Percentiles rank a stretch among this genome's conserved stretches.
Evolutionary conservation across 2,113 vertebrate species (phyloP).

Genomic region (Tragelaphus strepsiceros): DNA sequence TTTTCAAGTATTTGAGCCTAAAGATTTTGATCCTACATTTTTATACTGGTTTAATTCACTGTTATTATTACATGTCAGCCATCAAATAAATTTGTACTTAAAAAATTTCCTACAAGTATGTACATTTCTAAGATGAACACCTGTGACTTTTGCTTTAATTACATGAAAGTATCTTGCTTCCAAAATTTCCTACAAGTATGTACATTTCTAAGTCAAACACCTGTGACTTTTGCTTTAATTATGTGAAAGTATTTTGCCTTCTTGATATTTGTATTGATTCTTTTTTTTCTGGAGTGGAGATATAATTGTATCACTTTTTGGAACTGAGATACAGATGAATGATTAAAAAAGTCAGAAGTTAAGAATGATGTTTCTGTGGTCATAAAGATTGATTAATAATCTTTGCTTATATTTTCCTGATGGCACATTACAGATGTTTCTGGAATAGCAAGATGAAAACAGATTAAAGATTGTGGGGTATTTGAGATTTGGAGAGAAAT

Average conservation of each 20-base stretch:
- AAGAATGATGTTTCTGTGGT: conserved; percentile 33
- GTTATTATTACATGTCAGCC: conserved; percentile 48
- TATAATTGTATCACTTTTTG: conserved; percentile 57
- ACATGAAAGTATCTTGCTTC: conserved; percentile 62
- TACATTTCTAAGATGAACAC: conserved; percentile 43
- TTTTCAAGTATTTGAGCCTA: conserved; percentile 44
- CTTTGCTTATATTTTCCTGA: conserved; percentile 53
- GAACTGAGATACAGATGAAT: conserved; percentile 59
- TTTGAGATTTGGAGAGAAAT: conserved; percentile 49
- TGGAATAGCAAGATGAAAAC: conserved; percentile 43
- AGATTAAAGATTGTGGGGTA: conserved; percentile 40
- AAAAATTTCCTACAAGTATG: conserved; percentile 15
- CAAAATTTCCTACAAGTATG: conserved; percentile 9
- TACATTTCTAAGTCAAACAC: conserved; percentile 45
- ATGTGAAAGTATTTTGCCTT: conserved; percentile 63
- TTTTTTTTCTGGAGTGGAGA: conserved; percentile 23
- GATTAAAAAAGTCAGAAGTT: conserved; percentile 35
- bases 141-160: conserved; percentile 57
- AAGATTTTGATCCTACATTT: conserved; percentile 60
- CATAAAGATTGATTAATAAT: conserved; percentile 20
- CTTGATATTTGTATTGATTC: background rate
- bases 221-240: conserved; percentile 57
- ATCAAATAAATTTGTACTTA: conserved; percentile 40
- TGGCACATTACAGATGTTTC: conserved; percentile 42
- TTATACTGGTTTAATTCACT: conserved; percentile 59